Base-by-base conservation (phyloP, 2,888 invertebrate genomes). In the Steinernema hermaphroditum region DNA sequence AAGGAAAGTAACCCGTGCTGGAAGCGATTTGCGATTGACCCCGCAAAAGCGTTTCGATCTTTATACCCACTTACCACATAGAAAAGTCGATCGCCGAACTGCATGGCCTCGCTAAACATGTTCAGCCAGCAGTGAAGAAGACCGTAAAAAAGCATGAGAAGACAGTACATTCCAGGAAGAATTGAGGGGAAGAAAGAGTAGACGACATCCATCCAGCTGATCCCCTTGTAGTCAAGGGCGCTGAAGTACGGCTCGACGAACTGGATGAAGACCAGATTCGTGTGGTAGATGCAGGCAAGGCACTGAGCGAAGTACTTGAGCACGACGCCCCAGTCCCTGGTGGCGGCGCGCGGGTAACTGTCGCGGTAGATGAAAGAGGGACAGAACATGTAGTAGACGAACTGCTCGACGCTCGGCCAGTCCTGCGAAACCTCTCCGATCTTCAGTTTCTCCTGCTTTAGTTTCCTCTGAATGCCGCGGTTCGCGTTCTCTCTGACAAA, bases 41-140 rank as follows among this genome's bases (percentile, higher is more conserved):
- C 12, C n/a, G 22, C 12, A 70, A 70, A 50, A 54, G n/a, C n/a
- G 50, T 43, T n/a, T n/a, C 12, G 12, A 16, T n/a, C 19, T 6
- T 12, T n/a, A 68, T n/a, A 71, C n/a, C 27, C 22, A 24, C 41
- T 69, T 44, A 85, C 84, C 76, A 78, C 74, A 86, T 94, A 91
- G 90, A 93, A 92, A 90, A 92, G 90, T 86, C 95, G 88, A 89
- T 96, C 94, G 6, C 91, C 92, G 87, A 96, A 97, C 75, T 90
- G 90, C 75, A 95, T 87, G 88, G 95, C 90, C 88, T 97, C 96
- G 0, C 94, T 93, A 84, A 92, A 93, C 24, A 92, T 92, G 88
- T 96, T 97, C 84, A 93, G 90, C 93, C 94, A 95, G 0, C 77
- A 73, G 49, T 97, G 96, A 2, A 96, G 89, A 1, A 96, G 89